Evolutionary conservation across 2,113 vertebrate genomes (phyloP).

Genomic region (Chunga burmeisteri): DNA sequence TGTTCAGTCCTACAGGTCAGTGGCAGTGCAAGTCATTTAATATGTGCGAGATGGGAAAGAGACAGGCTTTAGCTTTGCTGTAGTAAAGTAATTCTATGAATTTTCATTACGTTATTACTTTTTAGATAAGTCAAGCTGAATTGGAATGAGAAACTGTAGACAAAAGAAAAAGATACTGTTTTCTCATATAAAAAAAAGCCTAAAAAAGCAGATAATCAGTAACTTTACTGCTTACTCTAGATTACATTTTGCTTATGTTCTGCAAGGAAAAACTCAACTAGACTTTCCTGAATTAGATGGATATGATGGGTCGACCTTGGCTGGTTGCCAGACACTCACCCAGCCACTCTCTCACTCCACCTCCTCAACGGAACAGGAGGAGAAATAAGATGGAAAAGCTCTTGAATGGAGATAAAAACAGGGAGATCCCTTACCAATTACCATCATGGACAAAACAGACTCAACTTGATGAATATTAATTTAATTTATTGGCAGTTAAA

Average conservation of each 20-base stretch:
- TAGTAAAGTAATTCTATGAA: neutral
- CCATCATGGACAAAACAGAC: neutral
- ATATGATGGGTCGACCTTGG: rapidly evolving
- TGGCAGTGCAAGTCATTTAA: neutral
- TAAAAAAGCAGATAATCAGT: neutral
- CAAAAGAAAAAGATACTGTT: neutral
- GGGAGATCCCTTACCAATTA: neutral
- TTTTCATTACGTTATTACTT: neutral
- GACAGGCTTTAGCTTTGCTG: neutral
- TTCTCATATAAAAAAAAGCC: neutral
- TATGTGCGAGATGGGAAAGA: neutral
- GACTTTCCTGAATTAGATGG: neutral
- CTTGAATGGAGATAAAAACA: no score
- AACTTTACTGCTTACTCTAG: neutral
- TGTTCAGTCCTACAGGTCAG: neutral
- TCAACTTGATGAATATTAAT: neutral
- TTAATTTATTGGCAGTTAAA: neutral
- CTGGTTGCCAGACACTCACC: neutral
- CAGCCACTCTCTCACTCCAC: neutral
- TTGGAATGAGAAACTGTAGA: neutral
- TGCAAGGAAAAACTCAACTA: neutral
- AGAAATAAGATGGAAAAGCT: neutral
- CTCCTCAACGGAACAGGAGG: neutral
- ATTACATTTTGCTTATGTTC: neutral
- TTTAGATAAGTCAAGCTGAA: neutral